Evolutionary conservation across 1,140 invertebrate species (phyloP).

Genomic region (Eciton burchellii): DNA sequence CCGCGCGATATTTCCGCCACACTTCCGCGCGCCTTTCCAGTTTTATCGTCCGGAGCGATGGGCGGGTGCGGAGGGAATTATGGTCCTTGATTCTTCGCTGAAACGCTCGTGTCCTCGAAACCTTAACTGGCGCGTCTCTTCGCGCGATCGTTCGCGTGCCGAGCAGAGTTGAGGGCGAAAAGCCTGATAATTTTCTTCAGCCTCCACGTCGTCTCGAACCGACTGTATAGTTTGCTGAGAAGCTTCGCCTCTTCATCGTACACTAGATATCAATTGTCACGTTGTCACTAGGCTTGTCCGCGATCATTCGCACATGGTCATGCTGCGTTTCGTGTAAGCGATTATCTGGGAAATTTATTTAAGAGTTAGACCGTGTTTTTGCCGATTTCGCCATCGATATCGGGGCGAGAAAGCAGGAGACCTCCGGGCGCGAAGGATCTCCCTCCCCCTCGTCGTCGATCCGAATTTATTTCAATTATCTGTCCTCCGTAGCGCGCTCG

Average conservation of each 20-base stretch:
- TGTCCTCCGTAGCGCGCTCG: background rate
- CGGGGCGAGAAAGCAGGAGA: background rate
- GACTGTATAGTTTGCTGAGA: too few relatives aligned
- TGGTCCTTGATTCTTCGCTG: slow-evolving; percentile 3
- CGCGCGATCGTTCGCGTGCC: slow-evolving; percentile 48
- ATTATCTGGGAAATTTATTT: too few relatives aligned
- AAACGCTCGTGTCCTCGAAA: too few relatives aligned
- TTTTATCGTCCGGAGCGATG: slow-evolving; percentile 25
- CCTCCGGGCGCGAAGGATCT: slow-evolving; percentile 7
- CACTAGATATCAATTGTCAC: too few relatives aligned
- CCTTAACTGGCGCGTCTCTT: slow-evolving; percentile 33
- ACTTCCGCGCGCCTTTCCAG: slow-evolving; percentile 39
- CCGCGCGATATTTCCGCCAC: slow-evolving; percentile 21
- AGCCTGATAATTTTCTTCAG: slow-evolving; percentile 29
- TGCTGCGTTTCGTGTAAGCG: too few relatives aligned
- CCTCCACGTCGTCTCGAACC: too few relatives aligned
- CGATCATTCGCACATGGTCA: background rate
- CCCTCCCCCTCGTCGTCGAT: background rate
- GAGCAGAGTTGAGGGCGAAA: too few relatives aligned
- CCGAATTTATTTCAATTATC: slow-evolving; percentile 28
- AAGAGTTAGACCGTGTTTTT: background rate
- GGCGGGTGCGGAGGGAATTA: slow-evolving; percentile 29
- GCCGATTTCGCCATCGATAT: background rate
- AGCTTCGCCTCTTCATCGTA: too few relatives aligned
- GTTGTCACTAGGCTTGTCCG: slow-evolving; percentile 1